phyloP scores from a whole-genome alignment of 2,888 invertebrate species.

The Cantharis nigra region DNA sequence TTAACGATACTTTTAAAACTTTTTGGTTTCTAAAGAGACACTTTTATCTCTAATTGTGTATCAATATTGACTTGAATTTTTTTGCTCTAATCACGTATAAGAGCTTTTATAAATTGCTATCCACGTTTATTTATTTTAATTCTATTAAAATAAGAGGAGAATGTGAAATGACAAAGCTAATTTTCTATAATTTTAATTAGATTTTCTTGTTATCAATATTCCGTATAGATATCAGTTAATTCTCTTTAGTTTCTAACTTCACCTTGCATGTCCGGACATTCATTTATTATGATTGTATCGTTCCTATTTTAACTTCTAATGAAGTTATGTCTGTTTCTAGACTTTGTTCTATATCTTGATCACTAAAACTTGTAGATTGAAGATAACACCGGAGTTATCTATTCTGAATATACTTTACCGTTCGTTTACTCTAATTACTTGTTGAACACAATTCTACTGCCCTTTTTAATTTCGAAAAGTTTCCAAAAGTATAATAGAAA shows the following conservation, averaged over 20 bases:
- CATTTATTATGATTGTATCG: slow-evolving; percentile 43
- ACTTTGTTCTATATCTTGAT: slow-evolving; percentile 11
- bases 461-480: not conserved
- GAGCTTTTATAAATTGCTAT: not conserved
- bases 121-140: not conserved
- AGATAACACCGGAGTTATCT: slow-evolving; percentile 36
- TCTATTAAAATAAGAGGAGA: not conserved
- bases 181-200: no score
- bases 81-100: not conserved
- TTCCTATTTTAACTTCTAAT: slow-evolving; percentile 40
- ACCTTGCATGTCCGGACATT: slow-evolving; percentile 37
- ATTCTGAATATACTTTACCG: slow-evolving; percentile 2
- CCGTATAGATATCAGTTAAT: slow-evolving; percentile 20
- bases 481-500: not conserved
- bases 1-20: not conserved
- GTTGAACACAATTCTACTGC: not conserved
- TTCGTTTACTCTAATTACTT: not conserved
- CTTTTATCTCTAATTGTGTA: not conserved
- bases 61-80: not conserved
- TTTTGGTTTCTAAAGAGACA: not conserved
- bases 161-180: not conserved
- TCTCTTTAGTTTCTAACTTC: slow-evolving; percentile 28
- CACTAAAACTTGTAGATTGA: slow-evolving; percentile 36
- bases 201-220: not conserved
- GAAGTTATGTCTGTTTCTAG: slow-evolving; percentile 38